A percentile compares a stretch with the other conserved stretches of the same genome.
Evolutionary conservation across 2,888 invertebrate genomes (phyloP).

Genomic region (Chrysodeixis includens): DNA sequence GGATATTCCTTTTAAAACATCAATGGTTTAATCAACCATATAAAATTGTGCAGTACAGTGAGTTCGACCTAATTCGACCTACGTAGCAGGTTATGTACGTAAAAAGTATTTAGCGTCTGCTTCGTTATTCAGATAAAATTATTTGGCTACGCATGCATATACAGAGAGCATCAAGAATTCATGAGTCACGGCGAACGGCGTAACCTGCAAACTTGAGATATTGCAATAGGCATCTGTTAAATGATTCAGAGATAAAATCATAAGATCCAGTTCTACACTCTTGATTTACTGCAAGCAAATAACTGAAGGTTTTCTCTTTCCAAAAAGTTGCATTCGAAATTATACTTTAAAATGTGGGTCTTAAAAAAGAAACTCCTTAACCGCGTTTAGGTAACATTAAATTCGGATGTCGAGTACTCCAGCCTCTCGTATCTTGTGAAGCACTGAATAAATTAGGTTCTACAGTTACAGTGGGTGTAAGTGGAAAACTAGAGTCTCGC

Average conservation of each 20-base stretch:
- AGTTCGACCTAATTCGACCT: not conserved
- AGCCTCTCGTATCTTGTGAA: conserved; percentile 50
- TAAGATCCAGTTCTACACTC: conserved; percentile 19
- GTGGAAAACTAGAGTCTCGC: conserved; percentile 52
- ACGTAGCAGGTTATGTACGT: not conserved
- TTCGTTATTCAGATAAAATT: not conserved
- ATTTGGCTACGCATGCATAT: not conserved
- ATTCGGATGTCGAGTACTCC: conserved; percentile 51
- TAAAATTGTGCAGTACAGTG: not conserved
- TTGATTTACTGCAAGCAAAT: conserved; percentile 25
- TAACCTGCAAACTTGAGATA: not conserved
- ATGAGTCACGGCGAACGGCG: conserved; percentile 15
- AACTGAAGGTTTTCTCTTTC: conserved; percentile 17
- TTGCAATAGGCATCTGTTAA: not conserved
- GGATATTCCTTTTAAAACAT: conserved; percentile 2
- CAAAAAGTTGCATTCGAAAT: conserved; percentile 18
- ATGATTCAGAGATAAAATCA: not conserved
- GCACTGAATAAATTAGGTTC: conserved; percentile 63
- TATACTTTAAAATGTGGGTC: conserved; percentile 21
- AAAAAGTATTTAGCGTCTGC: not conserved
- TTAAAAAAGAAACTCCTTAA: conserved; percentile 31
- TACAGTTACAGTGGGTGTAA: conserved; percentile 50
- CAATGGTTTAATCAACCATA: not conserved
- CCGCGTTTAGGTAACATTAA: conserved; percentile 30
- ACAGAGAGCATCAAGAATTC: not conserved